Evolutionary conservation across 2,888 invertebrate genomes (phyloP).

Genomic region (Lapara coniferarum): DNA sequence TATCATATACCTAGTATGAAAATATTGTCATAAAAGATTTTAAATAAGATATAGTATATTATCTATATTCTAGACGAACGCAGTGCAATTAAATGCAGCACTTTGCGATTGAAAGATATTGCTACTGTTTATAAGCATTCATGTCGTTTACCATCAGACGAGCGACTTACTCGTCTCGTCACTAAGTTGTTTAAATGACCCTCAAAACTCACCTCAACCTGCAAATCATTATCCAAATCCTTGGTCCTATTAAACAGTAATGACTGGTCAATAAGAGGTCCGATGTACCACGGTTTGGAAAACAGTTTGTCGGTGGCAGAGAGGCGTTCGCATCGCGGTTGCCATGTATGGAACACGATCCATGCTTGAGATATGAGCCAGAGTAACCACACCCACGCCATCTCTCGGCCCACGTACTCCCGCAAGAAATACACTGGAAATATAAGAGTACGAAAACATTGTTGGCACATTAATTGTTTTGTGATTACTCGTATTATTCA

Average conservation of each 20-base stretch:
- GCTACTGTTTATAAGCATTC: no score
- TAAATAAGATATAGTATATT: no score
- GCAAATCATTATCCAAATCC: slow-evolving; percentile 84
- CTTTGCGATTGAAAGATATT: no score
- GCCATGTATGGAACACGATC: slow-evolving; percentile 94
- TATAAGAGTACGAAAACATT: no score
- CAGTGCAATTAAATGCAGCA: no score
- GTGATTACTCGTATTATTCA: no score
- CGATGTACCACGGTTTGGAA: slow-evolving; percentile 92
- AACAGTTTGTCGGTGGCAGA: slow-evolving; percentile 94
- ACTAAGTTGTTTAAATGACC: neutral
- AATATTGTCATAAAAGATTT: no score
- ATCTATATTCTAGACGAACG: no score
- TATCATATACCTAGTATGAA: no score
- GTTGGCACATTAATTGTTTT: no score
- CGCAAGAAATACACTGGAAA: slow-evolving; percentile 72
- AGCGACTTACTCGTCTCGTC: no score
- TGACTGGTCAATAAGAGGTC: slow-evolving; percentile 92
- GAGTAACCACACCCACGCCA: slow-evolving; percentile 90
- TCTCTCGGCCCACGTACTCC: slow-evolving; percentile 84
- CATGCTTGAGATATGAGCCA: slow-evolving; percentile 94
- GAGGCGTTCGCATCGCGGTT: slow-evolving; percentile 91
- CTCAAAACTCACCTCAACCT: slow-evolving; percentile 66
- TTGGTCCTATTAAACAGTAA: slow-evolving; percentile 91
- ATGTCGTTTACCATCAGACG: no score